Conservation (phyloP, 2,797 vertebrate species). For the Notolepis coatsorum region DNA sequence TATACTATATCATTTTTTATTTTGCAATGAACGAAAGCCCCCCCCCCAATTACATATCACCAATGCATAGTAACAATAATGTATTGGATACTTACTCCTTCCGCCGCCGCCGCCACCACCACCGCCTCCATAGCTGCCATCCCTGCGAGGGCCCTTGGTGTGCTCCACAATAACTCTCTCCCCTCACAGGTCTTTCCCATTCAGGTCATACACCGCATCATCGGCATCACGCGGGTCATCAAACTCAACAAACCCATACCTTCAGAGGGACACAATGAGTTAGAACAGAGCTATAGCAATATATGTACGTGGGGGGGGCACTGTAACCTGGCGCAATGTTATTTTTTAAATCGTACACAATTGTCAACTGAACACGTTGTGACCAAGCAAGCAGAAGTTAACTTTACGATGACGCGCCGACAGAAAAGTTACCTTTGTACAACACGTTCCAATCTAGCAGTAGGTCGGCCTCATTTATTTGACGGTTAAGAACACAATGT, state of each 20-base stretch:
- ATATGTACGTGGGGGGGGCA: too few relatives aligned
- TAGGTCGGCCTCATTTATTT: too few relatives aligned
- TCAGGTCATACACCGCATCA: constrained; percentile 96
- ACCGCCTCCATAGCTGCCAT: constrained; percentile 88
- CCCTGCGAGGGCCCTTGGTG: constrained; percentile 93
- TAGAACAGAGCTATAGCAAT: neutral
- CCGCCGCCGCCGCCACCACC: constrained; percentile 14
- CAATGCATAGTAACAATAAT: constrained; percentile 1
- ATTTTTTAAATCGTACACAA: too few relatives aligned
- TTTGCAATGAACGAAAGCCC: constrained; percentile 43
- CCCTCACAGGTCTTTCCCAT: constrained; percentile 96
- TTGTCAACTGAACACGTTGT: too few relatives aligned
- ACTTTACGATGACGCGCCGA: too few relatives aligned
- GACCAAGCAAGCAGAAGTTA: too few relatives aligned
- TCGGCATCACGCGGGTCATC: constrained; percentile 96
- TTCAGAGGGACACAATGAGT: constrained; percentile 43
- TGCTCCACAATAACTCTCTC: constrained; percentile 97
- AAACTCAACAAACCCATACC: constrained; percentile 97
- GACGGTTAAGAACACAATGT: too few relatives aligned
- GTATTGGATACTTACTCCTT: constrained; percentile 89
- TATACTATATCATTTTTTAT: constrained; percentile 26
- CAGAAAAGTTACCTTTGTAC: too few relatives aligned
- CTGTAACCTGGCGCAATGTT: too few relatives aligned
- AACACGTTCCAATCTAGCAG: too few relatives aligned
- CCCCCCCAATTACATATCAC: constrained; percentile 31